Evolutionary conservation across 2,888 invertebrate genomes (phyloP), one percentile per base, ranked within the genome.

Genomic region (Colletes collaris): DNA sequence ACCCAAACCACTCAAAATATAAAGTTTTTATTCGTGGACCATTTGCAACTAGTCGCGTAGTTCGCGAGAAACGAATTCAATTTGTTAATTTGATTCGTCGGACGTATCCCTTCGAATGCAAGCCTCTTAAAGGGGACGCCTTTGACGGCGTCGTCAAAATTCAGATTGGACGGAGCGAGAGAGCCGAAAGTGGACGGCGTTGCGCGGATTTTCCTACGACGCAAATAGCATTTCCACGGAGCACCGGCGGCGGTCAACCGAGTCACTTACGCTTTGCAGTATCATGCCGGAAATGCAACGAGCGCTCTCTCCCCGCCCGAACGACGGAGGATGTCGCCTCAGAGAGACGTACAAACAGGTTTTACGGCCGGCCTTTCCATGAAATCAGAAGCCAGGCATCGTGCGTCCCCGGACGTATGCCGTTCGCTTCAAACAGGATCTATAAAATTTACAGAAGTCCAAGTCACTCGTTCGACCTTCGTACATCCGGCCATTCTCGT

Each of bases 251-350:
- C 80, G 80, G 79, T 79, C 75, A 81, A 76, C 80, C 71, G 68
- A 81, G 76, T 79, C 81, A 79, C 80, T 79, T 68, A 69, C 71
- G 68, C 71, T 71, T 79, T 76, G 63, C 80, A 40, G 76, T 79
- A 76, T 76, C 81, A 68, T 77, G 81, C 76, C 82, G 82, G 82
- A 82, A 82, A 76, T 73, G 81, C 72, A 76, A 67, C 77, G 71
- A 37, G 52, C 73, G 5, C 60, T 56, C 16, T 40, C 66, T 16
- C 49, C 50, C 16, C 53, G 46, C 58, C 58, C 60, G 44, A 53
- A 46, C 49, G 49, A 63, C 58, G 71, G 59, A 68, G 78, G 72
- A 77, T 50, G 62, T 75, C 81, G 70, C 58, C 59, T 50, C 66
- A 27, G 52, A 63, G 70, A 76, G 70, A 76, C 72, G 77, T 73